Evolutionary conservation across 2,888 invertebrate species (phyloP), one percentile per base, ranked within the genome.

Genomic region (Agriopis aurantiaria): DNA sequence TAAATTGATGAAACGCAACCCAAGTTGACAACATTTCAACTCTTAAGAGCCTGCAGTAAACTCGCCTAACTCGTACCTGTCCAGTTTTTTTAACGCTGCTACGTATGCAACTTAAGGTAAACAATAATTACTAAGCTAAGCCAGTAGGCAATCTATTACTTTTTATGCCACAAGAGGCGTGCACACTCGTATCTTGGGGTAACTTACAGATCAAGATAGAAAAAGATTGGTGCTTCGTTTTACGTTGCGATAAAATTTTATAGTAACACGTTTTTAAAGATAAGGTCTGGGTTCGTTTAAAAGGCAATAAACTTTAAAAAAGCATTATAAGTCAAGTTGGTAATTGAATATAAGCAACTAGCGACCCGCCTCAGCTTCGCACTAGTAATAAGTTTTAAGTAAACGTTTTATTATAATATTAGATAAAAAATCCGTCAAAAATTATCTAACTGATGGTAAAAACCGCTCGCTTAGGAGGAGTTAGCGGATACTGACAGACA

Each of bases 111-210:
- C 33, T 33, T 60, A 51, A 51, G 10, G 60, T 51, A 51, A 60
- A 60, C 40, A 60, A 51, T 51, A 60, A 51, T 51, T 60, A 60
- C 49, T 7, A 7, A 41, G 40, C 60, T 41, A 51, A 48, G 23
- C 57, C 48, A 65, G 12, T 49, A 33, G 58, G 48, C 68, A 46
- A 46, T 48, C 52, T 51, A 60, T 60, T 60, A 60, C 49, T 60
- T 60, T 60, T 60, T 60, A 60, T 51, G 51, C 46, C n/a, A 46
- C 23, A 12, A 48, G 46, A 58, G 23, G 23, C 45, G 46, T 49
- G 49, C 14, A 49, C 33, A 53, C 33, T 23, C 56, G 5, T 58
- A 23, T 48, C 58, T 46, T 58, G 33, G 12, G 23, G 58, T 58
- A 58, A 58, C 23, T 46, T 58, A 71, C 33, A 11, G 46, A 58